These are phyloP conservation scores for Spodoptera littoralis DNA, from an alignment of 2,888 invertebrate species.

Conservation along the genomic window DNA sequence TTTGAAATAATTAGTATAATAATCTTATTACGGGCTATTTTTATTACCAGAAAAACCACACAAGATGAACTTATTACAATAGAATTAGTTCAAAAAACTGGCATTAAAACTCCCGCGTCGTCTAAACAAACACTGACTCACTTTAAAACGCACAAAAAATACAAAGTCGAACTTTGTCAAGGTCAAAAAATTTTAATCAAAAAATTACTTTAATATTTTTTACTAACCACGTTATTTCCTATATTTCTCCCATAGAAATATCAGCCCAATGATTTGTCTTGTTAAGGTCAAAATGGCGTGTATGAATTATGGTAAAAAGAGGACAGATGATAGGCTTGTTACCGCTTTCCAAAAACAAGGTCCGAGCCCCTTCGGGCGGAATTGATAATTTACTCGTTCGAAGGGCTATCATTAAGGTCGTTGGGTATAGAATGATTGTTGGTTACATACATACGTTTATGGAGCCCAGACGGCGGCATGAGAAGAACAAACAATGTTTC, in stretches of 20 bases:
- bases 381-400: conserved; percentile 88
- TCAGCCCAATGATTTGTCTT: conserved; percentile 48
- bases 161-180: conserved; percentile 60
- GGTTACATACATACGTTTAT: conserved; percentile 81
- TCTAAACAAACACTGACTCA: conserved; percentile 51
- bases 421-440: conserved; percentile 83
- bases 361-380: conserved; percentile 82
- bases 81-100: conserved; percentile 20
- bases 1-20: background rate
- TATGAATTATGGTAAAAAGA: conserved; percentile 63
- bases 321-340: conserved; percentile 80
- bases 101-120: conserved; percentile 20
- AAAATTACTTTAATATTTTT: conserved; percentile 53
- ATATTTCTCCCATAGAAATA: conserved; percentile 52
- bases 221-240: conserved; percentile 37
- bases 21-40: conserved; percentile 1
- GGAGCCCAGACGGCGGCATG: conserved; percentile 74
- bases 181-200: conserved; percentile 64
- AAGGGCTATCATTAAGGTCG: conserved; percentile 86
- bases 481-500: conserved; percentile 88
- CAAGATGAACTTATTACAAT: conserved; percentile 38
- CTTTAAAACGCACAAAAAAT: conserved; percentile 51
- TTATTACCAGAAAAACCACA: conserved; percentile 18
- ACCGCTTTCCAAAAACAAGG: conserved; percentile 83
- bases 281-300: conserved; percentile 65